Evolutionary conservation across 1,140 invertebrate species (phyloP), one percentile per base, ranked within the genome.

Genomic region (Heterodera schachtii): DNA sequence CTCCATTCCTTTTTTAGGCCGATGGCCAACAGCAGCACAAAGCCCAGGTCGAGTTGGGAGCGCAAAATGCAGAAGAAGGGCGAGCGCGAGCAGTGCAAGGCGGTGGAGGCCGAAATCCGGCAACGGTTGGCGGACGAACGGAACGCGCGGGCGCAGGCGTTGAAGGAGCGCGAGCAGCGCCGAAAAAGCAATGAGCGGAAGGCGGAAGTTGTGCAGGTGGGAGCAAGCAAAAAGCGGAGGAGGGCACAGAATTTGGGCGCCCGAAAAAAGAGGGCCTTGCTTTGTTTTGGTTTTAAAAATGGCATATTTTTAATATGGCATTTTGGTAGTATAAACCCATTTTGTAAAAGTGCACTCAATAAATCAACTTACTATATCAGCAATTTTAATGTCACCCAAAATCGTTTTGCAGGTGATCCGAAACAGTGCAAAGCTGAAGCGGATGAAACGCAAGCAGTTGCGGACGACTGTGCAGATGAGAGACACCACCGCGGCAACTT

Each of bases 151-250:
- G 57, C 16, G 13, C 57, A 64, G 16, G 16, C 57, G 6, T 16
- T 8, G 6, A 52, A 52, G 52, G 52, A 8, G 57, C 57, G 57
- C 57, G 16, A 64, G 16, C 13, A 64, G 57, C 7, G 64, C 49
- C 52, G 74, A 6, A 52, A 52, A n/a, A 75, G 44, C 7, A 21
- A 57, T 66, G 66, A 76, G 7, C 49, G 44, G 43, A 76, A 76
- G 13, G 49, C 74, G 31, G 66, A 76, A 76, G 41, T 64, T 31
- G 74, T 76, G 57, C 57, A 52, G n/a, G n/a, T 74, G 43, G 31
- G 31, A 0, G 31, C 31, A 31, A 31, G 31, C 31, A 31, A 31
- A 31, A 31, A 1, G 31, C 31, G 31, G 31, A 31, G 31, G 31
- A 31, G 31, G 31, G 31, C 31, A 31, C 31, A 31, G 31, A 31